Percentiles rank a stretch among this genome's conserved stretches.
phyloP scores from a whole-genome alignment of 1,140 invertebrate genomes.

The Ceratosolen solmsi region DNA sequence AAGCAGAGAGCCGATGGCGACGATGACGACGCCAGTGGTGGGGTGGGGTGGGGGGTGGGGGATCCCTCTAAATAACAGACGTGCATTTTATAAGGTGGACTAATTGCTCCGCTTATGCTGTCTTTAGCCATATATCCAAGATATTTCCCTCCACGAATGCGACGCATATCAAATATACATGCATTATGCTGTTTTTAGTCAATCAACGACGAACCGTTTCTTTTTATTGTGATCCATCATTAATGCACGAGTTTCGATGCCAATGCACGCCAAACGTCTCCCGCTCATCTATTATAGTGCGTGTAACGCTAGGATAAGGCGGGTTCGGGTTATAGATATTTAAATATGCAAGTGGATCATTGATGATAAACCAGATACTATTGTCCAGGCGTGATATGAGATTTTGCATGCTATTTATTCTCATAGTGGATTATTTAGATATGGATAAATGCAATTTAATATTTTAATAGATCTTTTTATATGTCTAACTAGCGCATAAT shows the following conservation, averaged over 20 bases:
- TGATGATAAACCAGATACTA: neutral
- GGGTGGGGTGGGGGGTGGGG: too few species aligned
- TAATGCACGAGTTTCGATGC: conserved; percentile 12
- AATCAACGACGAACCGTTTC: conserved; percentile 22
- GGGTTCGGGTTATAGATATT: neutral
- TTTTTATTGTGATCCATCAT: conserved; percentile 42
- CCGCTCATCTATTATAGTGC: neutral
- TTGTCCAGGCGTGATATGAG: neutral
- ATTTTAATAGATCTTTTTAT: neutral
- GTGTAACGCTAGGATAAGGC: neutral
- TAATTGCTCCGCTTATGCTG: conserved; percentile 52
- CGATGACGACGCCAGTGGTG: too few species aligned
- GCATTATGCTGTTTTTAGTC: neutral
- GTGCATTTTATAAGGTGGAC: conserved; percentile 46
- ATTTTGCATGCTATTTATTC: neutral
- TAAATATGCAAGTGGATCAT: neutral
- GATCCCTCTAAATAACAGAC: neutral
- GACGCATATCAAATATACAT: neutral
- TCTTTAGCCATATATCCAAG: neutral
- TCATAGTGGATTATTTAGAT: neutral
- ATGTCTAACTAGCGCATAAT: too few species aligned
- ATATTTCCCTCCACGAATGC: neutral
- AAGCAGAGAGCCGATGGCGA: neutral
- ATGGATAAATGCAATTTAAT: neutral
- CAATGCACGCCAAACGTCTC: neutral